Evolutionary conservation across 1,140 invertebrate species (phyloP).

Genomic region (Drosophila cardini): DNA sequence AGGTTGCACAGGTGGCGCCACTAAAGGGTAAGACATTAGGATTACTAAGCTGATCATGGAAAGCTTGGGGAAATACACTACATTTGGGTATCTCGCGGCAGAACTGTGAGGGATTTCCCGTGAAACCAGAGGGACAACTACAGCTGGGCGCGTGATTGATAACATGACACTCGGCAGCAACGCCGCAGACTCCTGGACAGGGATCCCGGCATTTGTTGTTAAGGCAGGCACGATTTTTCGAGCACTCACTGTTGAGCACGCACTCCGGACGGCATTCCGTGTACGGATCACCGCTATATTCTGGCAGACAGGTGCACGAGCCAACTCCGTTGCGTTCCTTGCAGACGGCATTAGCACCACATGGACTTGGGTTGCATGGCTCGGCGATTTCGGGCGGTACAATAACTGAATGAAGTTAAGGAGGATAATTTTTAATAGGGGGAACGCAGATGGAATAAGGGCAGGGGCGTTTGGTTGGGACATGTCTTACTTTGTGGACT

Average conservation of each 20-base stretch:
- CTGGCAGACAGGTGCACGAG: conserved; percentile 89
- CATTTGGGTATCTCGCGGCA: conserved; percentile 86
- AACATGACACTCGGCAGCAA: conserved; percentile 90
- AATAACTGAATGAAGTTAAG: conserved; percentile 54
- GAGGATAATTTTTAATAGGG: conserved; percentile 35
- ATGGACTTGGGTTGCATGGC: conserved; percentile 91
- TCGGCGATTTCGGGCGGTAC: conserved; percentile 85
- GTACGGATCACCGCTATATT: conserved; percentile 91
- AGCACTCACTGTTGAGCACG: conserved; percentile 89
- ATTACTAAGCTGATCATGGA: conserved; percentile 31
- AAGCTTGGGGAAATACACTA: conserved; percentile 83
- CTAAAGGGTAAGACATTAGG: conserved; percentile 56
- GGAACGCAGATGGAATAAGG: neutral
- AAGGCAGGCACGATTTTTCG: conserved; percentile 88
- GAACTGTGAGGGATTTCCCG: conserved; percentile 89
- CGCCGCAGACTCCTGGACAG: conserved; percentile 90
- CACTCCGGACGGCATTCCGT: conserved; percentile 90
- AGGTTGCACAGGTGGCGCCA: conserved; percentile 85
- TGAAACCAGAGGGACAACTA: conserved; percentile 88
- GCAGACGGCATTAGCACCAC: conserved; percentile 91
- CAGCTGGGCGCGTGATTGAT: conserved; percentile 91
- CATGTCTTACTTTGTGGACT: conserved; percentile 82
- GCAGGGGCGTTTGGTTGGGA: neutral
- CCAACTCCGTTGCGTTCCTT: conserved; percentile 91
- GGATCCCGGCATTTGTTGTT: conserved; percentile 90